Percentiles rank a stretch among this genome's conserved stretches.
Conservation (phyloP, 2,888 invertebrate species). For the Phyto melanocephala region DNA sequence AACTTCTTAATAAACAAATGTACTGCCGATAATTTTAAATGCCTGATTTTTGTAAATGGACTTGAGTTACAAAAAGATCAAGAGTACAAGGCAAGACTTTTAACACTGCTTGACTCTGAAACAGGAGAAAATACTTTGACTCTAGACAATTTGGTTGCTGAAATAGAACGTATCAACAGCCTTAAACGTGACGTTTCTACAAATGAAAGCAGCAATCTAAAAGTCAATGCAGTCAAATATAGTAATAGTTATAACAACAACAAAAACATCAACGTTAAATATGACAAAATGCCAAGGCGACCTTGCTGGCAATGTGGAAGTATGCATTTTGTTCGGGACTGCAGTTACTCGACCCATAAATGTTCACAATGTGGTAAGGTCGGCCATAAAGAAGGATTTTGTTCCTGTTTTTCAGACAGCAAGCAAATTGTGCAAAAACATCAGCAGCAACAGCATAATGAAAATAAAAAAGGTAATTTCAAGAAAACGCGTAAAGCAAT, state of each 20-base stretch:
- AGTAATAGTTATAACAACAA: conserved; percentile 1
- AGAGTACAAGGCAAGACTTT: conserved; percentile 34
- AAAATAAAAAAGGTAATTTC: neutral
- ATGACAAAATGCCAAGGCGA: conserved; percentile 13
- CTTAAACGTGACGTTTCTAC: too few species aligned
- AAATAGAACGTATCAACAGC: too few species aligned
- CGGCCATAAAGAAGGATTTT: conserved; percentile 57
- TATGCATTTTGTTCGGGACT: conserved; percentile 55
- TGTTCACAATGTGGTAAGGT: conserved; percentile 36
- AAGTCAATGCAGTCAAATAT: too few species aligned
- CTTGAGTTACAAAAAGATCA: conserved; percentile 16
- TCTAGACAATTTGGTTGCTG: conserved; percentile 15
- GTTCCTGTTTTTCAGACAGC: conserved; percentile 21
- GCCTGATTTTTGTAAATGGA: conserved; percentile 38
- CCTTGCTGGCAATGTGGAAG: conserved; percentile 59
- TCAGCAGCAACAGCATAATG: neutral
- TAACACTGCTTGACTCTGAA: conserved; percentile 32
- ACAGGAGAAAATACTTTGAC: neutral
- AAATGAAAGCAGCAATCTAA: too few species aligned
- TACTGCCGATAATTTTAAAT: conserved; percentile 43
- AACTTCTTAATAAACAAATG: conserved; percentile 40
- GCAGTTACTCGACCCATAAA: conserved; percentile 38
- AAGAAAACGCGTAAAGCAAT: too few species aligned
- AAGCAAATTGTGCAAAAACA: neutral
- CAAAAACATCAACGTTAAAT: neutral